These are phyloP conservation scores for Clistopyga incitator DNA, from an alignment of 2,888 invertebrate species.

Conservation along the genomic window DNA sequence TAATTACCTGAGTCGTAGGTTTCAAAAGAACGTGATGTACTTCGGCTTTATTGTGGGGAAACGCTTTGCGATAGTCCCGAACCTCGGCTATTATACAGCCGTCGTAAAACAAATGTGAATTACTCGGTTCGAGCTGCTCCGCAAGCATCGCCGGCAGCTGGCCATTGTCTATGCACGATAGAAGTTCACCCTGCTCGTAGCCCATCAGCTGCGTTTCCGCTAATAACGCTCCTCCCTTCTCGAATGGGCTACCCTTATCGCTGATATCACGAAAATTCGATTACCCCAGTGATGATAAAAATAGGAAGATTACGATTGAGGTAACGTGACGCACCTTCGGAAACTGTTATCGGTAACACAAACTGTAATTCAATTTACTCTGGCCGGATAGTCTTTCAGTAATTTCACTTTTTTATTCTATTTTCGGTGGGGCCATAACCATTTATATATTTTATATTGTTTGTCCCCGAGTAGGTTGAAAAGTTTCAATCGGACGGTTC, in stretches of 20 bases:
- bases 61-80: constrained; percentile 94
- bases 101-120: constrained; percentile 94
- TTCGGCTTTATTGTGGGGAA: constrained; percentile 91
- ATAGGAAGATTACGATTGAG: neutral
- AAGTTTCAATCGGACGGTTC: too few relatives aligned
- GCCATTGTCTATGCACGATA: constrained; percentile 95
- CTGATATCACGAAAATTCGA: constrained; percentile 74
- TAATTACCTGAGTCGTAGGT: constrained; percentile 92
- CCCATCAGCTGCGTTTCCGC: constrained; percentile 92
- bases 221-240: constrained; percentile 88
- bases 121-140: constrained; percentile 92
- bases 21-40: constrained; percentile 94
- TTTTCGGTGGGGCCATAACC: too few relatives aligned
- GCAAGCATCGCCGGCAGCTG: constrained; percentile 94
- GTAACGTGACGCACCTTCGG: neutral
- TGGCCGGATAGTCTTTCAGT: too few relatives aligned
- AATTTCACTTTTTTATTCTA: too few relatives aligned
- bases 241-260: constrained; percentile 84
- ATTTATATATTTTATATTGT: too few relatives aligned
- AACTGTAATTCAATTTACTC: too few relatives aligned
- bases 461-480: too few relatives aligned
- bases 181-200: constrained; percentile 94
- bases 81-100: constrained; percentile 97
- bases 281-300: constrained; percentile 82
- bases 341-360: too few relatives aligned